Percentiles rank a stretch among this genome's conserved stretches.
Evolutionary conservation across 2,888 invertebrate species (phyloP).

Genomic region (Ochropacha duplaris): DNA sequence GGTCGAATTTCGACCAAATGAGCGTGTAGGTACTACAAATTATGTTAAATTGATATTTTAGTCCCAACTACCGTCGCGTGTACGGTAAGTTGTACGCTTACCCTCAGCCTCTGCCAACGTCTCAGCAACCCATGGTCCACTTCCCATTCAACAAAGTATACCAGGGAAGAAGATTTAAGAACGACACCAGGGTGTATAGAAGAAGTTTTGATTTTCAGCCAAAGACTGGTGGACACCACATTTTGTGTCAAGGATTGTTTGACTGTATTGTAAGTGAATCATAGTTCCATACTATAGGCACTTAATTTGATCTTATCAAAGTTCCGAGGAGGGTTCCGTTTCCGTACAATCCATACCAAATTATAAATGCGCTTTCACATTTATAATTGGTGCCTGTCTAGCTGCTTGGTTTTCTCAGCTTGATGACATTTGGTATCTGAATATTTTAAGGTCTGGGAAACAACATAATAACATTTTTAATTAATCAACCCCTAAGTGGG

Average conservation of each 20-base stretch:
- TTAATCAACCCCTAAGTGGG: too few species aligned
- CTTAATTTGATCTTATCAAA: too few species aligned
- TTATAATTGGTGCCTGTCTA: too few species aligned
- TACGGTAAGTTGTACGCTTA: slow-evolving; percentile 22
- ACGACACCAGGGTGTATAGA: slow-evolving; percentile 50
- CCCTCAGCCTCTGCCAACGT: slow-evolving; percentile 44
- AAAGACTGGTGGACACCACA: slow-evolving; percentile 37
- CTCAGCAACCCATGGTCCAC: slow-evolving; percentile 7
- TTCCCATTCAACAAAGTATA: slow-evolving; percentile 48
- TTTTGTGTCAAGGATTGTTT: slow-evolving; percentile 46
- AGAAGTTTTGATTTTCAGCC: slow-evolving; percentile 45
- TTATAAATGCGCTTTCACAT: too few species aligned
- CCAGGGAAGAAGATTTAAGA: slow-evolving; percentile 43
- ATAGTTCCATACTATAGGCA: neutral
- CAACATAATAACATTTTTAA: too few species aligned
- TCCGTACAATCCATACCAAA: too few species aligned
- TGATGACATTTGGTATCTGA: too few species aligned
- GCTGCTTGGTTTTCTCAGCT: too few species aligned
- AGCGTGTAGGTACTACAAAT: too few species aligned
- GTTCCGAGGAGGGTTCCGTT: too few species aligned
- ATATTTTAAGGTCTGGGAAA: too few species aligned
- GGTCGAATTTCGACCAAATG: too few species aligned
- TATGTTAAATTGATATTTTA: slow-evolving; percentile 18
- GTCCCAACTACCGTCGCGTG: slow-evolving; percentile 20
- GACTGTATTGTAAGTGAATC: slow-evolving; percentile 51